These are phyloP conservation scores for Cryptophagus acutangulus DNA, from an alignment of 2,888 invertebrate species.

Conservation along the genomic window DNA sequence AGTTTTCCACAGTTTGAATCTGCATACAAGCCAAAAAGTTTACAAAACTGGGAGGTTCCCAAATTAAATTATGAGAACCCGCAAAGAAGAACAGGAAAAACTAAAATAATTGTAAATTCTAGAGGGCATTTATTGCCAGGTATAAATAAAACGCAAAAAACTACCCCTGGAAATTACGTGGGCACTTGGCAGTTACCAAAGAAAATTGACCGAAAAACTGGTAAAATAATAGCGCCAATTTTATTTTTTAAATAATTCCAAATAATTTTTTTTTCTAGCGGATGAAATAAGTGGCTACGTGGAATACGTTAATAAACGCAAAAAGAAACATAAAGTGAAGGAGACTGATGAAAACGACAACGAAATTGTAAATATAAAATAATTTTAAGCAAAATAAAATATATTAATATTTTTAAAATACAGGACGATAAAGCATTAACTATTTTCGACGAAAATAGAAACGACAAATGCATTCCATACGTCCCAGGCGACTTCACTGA, in stretches of 20 bases:
- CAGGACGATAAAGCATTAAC: neutral
- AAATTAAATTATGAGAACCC: slow-evolving; percentile 58
- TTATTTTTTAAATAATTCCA: neutral
- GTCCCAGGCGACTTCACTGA: slow-evolving; percentile 56
- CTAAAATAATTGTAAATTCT: slow-evolving; percentile 57
- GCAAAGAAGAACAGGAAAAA: slow-evolving; percentile 47
- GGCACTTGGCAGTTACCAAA: slow-evolving; percentile 34
- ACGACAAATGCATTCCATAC: slow-evolving; percentile 38
- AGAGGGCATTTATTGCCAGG: slow-evolving; percentile 63
- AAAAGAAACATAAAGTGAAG: slow-evolving; percentile 21
- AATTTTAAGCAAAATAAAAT: neutral
- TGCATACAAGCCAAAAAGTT: slow-evolving; percentile 55
- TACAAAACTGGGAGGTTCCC: slow-evolving; percentile 65
- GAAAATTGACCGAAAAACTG: slow-evolving; percentile 33
- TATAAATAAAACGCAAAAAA: slow-evolving; percentile 48
- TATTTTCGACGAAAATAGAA: slow-evolving; percentile 4
- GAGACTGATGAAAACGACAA: slow-evolving; percentile 31
- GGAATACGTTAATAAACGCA: slow-evolving; percentile 22
- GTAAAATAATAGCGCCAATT: slow-evolving; percentile 16
- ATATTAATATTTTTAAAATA: neutral
- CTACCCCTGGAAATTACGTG: slow-evolving; percentile 55
- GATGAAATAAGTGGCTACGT: slow-evolving; percentile 52
- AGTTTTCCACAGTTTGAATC: slow-evolving; percentile 59
- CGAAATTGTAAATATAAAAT: neutral
- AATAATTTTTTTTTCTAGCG: slow-evolving; percentile 40